Evolutionary conservation across 2,113 vertebrate species (phyloP).

Genomic region (Synodontis membranacea): DNA sequence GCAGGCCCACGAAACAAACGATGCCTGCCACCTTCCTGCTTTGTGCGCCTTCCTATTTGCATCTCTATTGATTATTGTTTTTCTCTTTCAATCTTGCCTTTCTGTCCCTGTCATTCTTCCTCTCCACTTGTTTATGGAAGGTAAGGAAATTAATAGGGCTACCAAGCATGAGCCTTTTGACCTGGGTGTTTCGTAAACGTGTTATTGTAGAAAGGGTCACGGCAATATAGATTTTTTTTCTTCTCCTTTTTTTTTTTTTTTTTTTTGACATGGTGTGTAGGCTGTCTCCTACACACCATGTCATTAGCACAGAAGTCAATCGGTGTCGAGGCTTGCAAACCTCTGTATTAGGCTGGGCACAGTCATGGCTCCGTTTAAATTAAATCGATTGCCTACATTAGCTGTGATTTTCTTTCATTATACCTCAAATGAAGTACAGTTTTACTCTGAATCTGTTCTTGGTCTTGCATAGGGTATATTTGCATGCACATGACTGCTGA

Average conservation of each 20-base stretch:
- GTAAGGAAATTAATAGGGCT: slow-evolving; percentile 69
- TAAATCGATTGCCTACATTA: slow-evolving; percentile 75
- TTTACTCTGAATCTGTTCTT: slow-evolving; percentile 53
- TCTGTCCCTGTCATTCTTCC: slow-evolving; percentile 40
- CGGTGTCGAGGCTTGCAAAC: slow-evolving; percentile 49
- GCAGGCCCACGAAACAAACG: slow-evolving; percentile 54
- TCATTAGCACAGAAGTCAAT: slow-evolving; percentile 38
- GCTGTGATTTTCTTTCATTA: slow-evolving; percentile 60
- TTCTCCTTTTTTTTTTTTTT: too few species aligned
- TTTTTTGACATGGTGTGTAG: too few species aligned
- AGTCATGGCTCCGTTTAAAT: slow-evolving; percentile 64
- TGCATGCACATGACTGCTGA: not conserved
- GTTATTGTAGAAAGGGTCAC: slow-evolving; percentile 22
- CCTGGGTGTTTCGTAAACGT: slow-evolving; percentile 8
- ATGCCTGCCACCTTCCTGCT: slow-evolving; percentile 54
- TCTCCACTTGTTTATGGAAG: slow-evolving; percentile 68
- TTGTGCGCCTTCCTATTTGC: slow-evolving; percentile 53
- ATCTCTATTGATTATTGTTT: slow-evolving; percentile 60
- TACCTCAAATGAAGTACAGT: slow-evolving; percentile 60
- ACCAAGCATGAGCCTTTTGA: slow-evolving; percentile 26
- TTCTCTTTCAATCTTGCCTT: slow-evolving; percentile 56
- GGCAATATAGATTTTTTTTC: slow-evolving; percentile 30
- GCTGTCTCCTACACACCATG: slow-evolving; percentile 1
- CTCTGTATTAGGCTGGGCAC: slow-evolving; percentile 48
- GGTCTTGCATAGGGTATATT: not conserved